Percentiles rank a stretch among this genome's conserved stretches.
These are phyloP conservation scores for Dromiciops gliroides DNA, from an alignment of 2,113 vertebrate genomes.

Conservation along the genomic window DNA sequence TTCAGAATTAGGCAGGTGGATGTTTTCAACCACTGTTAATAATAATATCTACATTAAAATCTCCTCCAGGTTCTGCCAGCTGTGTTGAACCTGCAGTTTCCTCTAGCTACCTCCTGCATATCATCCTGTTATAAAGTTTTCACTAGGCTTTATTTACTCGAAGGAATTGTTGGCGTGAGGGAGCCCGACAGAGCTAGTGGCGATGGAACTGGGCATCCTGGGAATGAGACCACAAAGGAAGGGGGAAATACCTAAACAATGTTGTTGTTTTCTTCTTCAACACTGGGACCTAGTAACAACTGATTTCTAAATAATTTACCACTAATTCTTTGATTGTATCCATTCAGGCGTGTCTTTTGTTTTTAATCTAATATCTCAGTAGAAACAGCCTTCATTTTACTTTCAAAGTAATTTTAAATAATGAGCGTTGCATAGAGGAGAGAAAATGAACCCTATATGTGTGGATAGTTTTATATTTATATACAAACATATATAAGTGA, in stretches of 20 bases:
- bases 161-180: background rate
- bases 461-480: background rate
- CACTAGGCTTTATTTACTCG: background rate
- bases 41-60: conserved; percentile 31
- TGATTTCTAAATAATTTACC: background rate
- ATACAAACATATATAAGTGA: background rate
- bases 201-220: background rate
- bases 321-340: background rate
- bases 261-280: background rate
- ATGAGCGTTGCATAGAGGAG: background rate
- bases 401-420: background rate
- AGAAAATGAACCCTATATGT: background rate
- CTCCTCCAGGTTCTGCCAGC: conserved; percentile 20
- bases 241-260: background rate
- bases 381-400: background rate
- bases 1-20: conserved; percentile 52
- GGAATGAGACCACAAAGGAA: background rate
- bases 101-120: conserved; percentile 22
- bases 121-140: background rate
- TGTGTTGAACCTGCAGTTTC: conserved; percentile 40
- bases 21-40: conserved; percentile 49
- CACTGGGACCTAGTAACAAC: background rate
- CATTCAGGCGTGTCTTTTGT: background rate
- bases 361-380: background rate
- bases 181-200: background rate